Base-by-base conservation (phyloP, 2,888 invertebrate species). In the Elgonia sp. region DNA sequence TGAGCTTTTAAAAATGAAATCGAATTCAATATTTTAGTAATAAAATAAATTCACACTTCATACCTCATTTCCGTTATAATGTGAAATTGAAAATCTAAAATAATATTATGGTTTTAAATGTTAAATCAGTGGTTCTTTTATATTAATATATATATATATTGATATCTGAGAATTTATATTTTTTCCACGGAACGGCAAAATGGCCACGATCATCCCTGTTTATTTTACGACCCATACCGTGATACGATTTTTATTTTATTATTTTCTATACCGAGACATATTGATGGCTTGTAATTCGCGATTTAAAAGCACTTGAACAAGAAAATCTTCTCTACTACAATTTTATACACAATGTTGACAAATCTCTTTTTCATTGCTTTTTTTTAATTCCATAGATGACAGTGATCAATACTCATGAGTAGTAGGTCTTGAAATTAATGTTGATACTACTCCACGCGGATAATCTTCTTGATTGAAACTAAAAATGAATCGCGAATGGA, bases 241-340 rank as follows among this genome's bases (percentile, higher is more conserved):
- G 29, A 29, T 37, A 37, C 14, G 60, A 12, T 29, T 60, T 60
- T 60, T 60, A 60, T 29, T 60, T 60, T 8, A 60, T 60, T 60
- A 29, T 37, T 60, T 60, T 60, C 29, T 29, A 37, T 14, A 14
- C 12, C 60, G 46, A 67, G 46, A 67, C 46, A 20, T 29, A 29
- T 42, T 42, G 67, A 67, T 46, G 67, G 67, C 42, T 67, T 46
- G 21, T 67, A 67, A 60, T 67, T 67, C 67, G 21, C 67, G 67
- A 67, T 67, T 67, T 67, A 67, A 67, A 67, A 67, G 67, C 67
- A 65, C 46, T 42, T 21, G 42, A 67, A 67, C 46, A 67, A 46
- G 67, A 67, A 65, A 46, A 46, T 67, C 46, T 46, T 46, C 46
- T 46, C 4, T 21, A 21, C 8, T 67, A 46, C 46, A 42, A 46